Base-by-base conservation (phyloP, 2,113 vertebrate species). In the Pteronura brasiliensis region DNA sequence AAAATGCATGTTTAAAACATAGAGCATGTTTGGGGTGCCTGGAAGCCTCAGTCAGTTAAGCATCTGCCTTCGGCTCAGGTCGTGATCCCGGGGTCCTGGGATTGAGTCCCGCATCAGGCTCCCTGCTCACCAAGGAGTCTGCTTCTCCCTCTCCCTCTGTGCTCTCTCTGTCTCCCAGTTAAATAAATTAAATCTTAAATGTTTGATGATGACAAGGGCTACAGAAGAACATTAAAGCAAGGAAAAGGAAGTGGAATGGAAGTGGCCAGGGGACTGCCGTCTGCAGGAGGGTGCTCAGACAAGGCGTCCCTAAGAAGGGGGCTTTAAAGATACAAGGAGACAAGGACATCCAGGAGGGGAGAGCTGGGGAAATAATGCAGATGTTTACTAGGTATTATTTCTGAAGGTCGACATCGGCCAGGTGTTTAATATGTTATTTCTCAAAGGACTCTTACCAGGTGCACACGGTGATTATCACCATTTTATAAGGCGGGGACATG, bases 391-490 rank as follows among this genome's bases (percentile, higher is more conserved):
- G 36, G 4, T 42, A 23, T 90, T 67, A 52, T 59, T 90, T 61
- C 34, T 6, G 39, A 57, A 88, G 59, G 42, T 18, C 4, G 44
- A 6, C n/a, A 2, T 55, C 47, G 55, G 27, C 47, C 61, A 79
- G n/a, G 67, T 31, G 3, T 36, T 83, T 36, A 69, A 31, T 63
- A 3, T 7, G 2, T 72, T 57, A 71, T 12, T 39, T 17, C 29
- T 80, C 57, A 34, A 0, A 4, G 47, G 93, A 77, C 23, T 80
- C 31, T 67, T 47, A 61, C 14, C 49, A 55, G 34, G 34, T 8
- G 18, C 27, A 59, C 25, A 4, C 6, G 9, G 0, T 36, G 34
- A 14, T n/a, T 34, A 18, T 49, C 20, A 25, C 4, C 7, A 4
- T 72, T 81, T 83, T 72, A 44, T 5, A 25, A 17, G n/a, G 72